A percentile compares a stretch with the other conserved stretches of the same genome.
Evolutionary conservation across 2,888 invertebrate genomes (phyloP).

Genomic region (Cerceris ruficornis): DNA sequence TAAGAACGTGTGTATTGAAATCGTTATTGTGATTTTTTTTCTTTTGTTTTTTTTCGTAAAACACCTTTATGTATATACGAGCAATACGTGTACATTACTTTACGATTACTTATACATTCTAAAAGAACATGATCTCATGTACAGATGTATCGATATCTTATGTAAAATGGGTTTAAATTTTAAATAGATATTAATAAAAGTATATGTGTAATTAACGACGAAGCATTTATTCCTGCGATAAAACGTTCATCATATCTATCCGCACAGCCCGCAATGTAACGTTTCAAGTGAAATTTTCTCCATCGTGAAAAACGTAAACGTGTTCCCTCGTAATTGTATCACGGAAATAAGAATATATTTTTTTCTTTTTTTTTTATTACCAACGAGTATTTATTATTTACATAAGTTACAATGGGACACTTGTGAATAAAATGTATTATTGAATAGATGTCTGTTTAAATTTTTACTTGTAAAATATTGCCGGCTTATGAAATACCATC

Average conservation of each 20-base stretch:
- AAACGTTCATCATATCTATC: slow-evolving; percentile 10
- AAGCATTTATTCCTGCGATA: slow-evolving; percentile 17
- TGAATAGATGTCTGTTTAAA: slow-evolving; percentile 44
- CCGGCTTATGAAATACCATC: slow-evolving; percentile 42
- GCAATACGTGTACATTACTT: slow-evolving; percentile 45
- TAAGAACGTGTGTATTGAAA: slow-evolving; percentile 26
- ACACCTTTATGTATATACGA: slow-evolving; percentile 40
- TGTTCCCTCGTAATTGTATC: slow-evolving; percentile 9
- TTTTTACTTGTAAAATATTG: slow-evolving; percentile 44
- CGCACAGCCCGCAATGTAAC: background rate
- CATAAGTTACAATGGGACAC: slow-evolving; percentile 68
- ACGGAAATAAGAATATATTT: slow-evolving; percentile 46
- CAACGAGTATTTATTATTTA: slow-evolving; percentile 67
- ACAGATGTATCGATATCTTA: slow-evolving; percentile 59
- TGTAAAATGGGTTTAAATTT: slow-evolving; percentile 48
- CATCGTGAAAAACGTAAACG: slow-evolving; percentile 1
- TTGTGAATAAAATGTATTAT: slow-evolving; percentile 59
- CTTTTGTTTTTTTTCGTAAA: slow-evolving; percentile 24
- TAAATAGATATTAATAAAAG: slow-evolving; percentile 54
- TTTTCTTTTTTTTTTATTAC: slow-evolving; percentile 54
- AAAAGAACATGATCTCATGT: slow-evolving; percentile 56
- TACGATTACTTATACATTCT: slow-evolving; percentile 47
- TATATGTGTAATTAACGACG: slow-evolving; percentile 25
- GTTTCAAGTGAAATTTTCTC: background rate
- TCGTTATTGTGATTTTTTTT: slow-evolving; percentile 2